Conservation (phyloP, 2,888 invertebrate genomes). For the Caenorhabditis zanzibari region DNA sequence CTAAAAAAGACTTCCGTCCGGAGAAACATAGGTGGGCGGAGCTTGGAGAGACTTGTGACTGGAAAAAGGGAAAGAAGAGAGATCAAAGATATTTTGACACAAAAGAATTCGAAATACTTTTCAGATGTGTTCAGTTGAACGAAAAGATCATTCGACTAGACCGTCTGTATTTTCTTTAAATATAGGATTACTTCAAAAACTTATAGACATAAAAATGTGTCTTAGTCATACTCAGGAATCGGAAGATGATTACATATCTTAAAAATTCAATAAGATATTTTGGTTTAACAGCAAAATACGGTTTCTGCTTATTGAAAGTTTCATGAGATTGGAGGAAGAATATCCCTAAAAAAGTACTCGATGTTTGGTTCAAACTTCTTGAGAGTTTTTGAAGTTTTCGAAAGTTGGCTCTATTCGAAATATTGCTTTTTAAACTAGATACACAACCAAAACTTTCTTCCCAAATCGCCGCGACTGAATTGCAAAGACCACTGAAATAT, state of each 20-base stretch:
- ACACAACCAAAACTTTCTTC: too few relatives aligned
- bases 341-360: background rate
- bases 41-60: background rate
- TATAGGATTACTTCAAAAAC: background rate
- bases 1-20: background rate
- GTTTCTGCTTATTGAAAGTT: too few relatives aligned
- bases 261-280: background rate
- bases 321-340: background rate
- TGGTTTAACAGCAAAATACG: too few relatives aligned
- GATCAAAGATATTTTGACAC: background rate
- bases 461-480: too few relatives aligned
- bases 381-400: background rate
- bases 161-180: background rate
- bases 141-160: background rate
- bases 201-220: background rate
- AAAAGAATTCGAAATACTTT: too few relatives aligned
- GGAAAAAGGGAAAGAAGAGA: constrained; percentile 3
- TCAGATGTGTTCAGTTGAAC: background rate
- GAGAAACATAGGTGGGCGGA: constrained; percentile 2
- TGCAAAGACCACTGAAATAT: background rate
- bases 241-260: background rate
- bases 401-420: too few relatives aligned
- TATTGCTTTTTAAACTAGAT: too few relatives aligned
- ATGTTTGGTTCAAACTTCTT: background rate
- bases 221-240: constrained; percentile 2